Evolutionary conservation across 2,888 invertebrate species (phyloP), one percentile per base, ranked within the genome.

Genomic region (Synanthedon tipuliformis): DNA sequence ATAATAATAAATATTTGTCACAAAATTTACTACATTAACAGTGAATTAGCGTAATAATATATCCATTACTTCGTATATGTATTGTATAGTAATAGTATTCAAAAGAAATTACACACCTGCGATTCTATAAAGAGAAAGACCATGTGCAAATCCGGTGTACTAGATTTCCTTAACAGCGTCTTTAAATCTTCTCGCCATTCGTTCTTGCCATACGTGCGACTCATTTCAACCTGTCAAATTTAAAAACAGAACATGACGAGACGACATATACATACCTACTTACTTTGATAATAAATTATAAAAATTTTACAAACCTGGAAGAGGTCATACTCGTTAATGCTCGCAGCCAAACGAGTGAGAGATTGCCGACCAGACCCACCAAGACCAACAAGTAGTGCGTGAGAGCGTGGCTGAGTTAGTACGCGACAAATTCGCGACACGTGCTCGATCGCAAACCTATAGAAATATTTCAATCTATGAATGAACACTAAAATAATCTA

Each of bases 141-240:
- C 59, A 93, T 95, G 71, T 95, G 94, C 62, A 94, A 89, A 62
- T 97, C 97, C 0, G 94, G 92, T 13, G 93, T 91, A 57, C 95
- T 94, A 0, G 95, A 91, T 81, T 93, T 95, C 57, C 89, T 89
- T 51, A 97, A 76, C 59, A 97, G 92, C 48, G 84, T 83, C 75
- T 97, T 97, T 50, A 98, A 83, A 77, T 98, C 97, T 75, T 97
- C 97, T 62, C 95, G 92, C 96, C 97, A 98, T 72, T 97, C 97
- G 59, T 83, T 89, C 50, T 89, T 88, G 0, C 94, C 93, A 75
- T 97, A 98, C 41, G 92, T 92, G 71, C 95, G 91, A 51, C 94
- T 94, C 73, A 98, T 95, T 88, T 97, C 97, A 45, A 97, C 94
- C 92, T 96, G 49, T 45, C n/a, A 45, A 5, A 23, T 23, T 23